These are phyloP conservation scores for Dorcus parallelipipedus DNA, from an alignment of 2,888 invertebrate species.

Conservation along the genomic window DNA sequence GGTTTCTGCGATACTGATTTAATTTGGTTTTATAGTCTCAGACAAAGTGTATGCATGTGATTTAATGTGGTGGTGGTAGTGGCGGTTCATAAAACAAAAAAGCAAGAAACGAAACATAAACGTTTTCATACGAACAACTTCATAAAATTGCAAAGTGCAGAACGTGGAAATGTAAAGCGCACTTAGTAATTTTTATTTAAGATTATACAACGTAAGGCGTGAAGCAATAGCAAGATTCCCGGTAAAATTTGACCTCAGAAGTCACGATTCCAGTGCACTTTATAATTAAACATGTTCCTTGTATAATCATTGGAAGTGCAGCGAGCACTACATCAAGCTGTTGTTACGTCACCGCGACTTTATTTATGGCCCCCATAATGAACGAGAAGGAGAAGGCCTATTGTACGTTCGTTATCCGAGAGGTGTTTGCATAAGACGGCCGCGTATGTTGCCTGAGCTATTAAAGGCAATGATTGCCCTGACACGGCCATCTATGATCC, in stretches of 20 bases:
- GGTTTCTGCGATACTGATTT: no score
- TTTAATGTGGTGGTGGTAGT: no score
- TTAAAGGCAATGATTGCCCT: slow-evolving; percentile 32
- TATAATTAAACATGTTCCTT: slow-evolving; percentile 46
- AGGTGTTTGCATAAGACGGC: slow-evolving; percentile 28
- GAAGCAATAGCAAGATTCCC: slow-evolving; percentile 1
- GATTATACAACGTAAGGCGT: not conserved
- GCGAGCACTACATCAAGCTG: slow-evolving; percentile 6
- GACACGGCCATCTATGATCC: slow-evolving; percentile 33
- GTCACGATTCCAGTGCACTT: slow-evolving; percentile 48
- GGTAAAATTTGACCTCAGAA: slow-evolving; percentile 42
- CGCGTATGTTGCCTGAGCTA: slow-evolving; percentile 27
- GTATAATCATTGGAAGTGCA: slow-evolving; percentile 28
- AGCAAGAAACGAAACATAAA: no score
- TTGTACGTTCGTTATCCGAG: slow-evolving; percentile 28
- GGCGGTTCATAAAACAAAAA: no score
- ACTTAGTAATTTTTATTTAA: no score
- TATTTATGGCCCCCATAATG: slow-evolving; percentile 1
- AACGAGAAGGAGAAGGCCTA: slow-evolving; percentile 21
- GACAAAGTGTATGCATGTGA: no score
- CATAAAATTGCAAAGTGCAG: no score
- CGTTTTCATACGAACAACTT: no score
- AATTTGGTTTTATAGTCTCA: no score
- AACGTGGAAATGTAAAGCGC: no score
- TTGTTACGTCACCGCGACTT: not conserved